These are phyloP conservation scores for Oikopleura dioica DNA, from an alignment of 23 tunicate genomes.

Conservation along the genomic window DNA sequence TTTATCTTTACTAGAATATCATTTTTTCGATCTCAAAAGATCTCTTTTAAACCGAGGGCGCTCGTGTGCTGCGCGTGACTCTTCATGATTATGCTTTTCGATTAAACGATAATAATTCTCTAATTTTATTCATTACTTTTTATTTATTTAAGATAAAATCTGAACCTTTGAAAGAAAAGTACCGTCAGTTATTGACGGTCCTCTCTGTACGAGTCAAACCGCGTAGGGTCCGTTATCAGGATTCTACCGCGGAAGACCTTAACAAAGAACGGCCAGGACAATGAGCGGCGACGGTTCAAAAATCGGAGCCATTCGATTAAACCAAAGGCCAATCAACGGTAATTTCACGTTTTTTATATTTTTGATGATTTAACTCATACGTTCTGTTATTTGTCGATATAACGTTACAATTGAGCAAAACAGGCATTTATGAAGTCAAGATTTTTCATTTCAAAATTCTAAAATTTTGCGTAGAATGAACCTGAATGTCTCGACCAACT, in stretches of 20 bases:
- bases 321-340: neutral
- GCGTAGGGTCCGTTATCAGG: conserved; percentile 9
- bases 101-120: too few relatives aligned
- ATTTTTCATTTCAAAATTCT: neutral
- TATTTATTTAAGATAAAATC: neutral
- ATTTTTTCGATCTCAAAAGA: too few relatives aligned
- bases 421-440: neutral
- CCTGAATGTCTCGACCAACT: conserved; percentile 12
- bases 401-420: neutral
- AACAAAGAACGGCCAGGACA: conserved; percentile 14
- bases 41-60: too few relatives aligned
- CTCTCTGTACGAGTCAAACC: neutral
- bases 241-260: conserved; percentile 12
- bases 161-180: neutral
- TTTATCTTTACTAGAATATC: too few relatives aligned
- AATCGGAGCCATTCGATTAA: neutral
- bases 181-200: conserved; percentile 13
- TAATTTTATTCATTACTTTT: too few relatives aligned
- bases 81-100: too few relatives aligned
- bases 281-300: neutral
- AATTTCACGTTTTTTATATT: neutral
- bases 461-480: neutral
- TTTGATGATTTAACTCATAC: too few relatives aligned
- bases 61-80: too few relatives aligned
- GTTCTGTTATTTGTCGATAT: too few relatives aligned